These are phyloP conservation scores for Caenorhabditis remanei DNA, from an alignment of 1,140 invertebrate genomes.

Conservation along the genomic window DNA sequence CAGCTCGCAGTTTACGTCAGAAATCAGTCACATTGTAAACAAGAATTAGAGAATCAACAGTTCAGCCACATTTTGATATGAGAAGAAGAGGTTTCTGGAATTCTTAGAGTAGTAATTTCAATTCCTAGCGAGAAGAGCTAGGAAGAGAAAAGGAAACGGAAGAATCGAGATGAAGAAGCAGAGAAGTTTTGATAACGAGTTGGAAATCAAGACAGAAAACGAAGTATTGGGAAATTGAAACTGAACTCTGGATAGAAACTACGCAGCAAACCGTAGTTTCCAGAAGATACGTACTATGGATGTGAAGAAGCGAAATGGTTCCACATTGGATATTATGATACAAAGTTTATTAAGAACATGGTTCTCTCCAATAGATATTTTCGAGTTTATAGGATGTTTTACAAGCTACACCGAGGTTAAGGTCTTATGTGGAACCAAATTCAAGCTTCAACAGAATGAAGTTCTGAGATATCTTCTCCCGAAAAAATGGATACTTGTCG, in stretches of 20 bases:
- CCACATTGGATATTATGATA: no score
- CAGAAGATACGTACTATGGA: neutral
- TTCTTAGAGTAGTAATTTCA: neutral
- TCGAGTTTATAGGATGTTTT: no score
- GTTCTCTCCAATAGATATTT: no score
- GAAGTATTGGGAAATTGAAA: conserved; percentile 5
- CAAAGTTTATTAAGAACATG: no score
- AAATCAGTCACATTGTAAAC: conserved; percentile 5
- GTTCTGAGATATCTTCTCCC: no score
- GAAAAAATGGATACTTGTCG: no score
- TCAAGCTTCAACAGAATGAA: no score
- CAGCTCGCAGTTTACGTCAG: neutral
- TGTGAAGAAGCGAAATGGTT: no score
- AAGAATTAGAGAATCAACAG: conserved; percentile 16
- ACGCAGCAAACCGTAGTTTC: neutral
- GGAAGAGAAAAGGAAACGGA: neutral
- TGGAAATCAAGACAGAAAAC: neutral
- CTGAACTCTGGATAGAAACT: conserved; percentile 20
- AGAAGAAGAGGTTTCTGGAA: neutral
- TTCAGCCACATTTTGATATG: conserved; percentile 13
- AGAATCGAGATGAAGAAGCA: neutral
- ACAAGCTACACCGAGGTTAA: no score
- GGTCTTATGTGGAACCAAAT: no score
- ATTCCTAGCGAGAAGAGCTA: neutral
- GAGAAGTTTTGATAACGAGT: neutral